Evolutionary conservation across 2,888 invertebrate species (phyloP), one percentile per base, ranked within the genome.

Genomic region (Diarsia mendica): DNA sequence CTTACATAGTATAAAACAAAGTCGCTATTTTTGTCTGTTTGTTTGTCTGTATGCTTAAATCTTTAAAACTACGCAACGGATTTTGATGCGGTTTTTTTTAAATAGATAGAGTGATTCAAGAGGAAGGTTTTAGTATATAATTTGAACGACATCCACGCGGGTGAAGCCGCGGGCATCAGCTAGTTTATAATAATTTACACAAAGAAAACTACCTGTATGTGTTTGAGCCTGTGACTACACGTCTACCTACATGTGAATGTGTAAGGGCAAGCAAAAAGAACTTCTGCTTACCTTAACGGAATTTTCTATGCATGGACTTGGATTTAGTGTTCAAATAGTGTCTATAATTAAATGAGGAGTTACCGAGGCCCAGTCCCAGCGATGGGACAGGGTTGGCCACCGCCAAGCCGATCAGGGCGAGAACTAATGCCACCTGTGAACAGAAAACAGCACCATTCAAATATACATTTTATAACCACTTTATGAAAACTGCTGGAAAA

Each of bases 391-490:
- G 95, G 84, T 91, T 92, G 76, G 94, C 89, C 53, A 90, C 88
- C 81, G 90, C 92, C 87, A 93, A 84, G 88, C 94, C 93, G 86
- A 95, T 88, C 68, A 95, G 85, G 69, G 94, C 95, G 70, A 95
- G 92, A 67, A 95, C 93, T 79, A 95, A 91, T 82, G 95, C 95
- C 84, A 95, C 93, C 95, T 95, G 92, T 0, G 64, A 33, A 60
- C 3, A 65, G n/a, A 75, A 9, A 81, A 67, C 1, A 63, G 5
- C 1, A 53, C 0, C 0, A 6, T 64, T 72, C 20, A 44, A 11
- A 28, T 20, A 18, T 11, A 33, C 3, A 23, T 18, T 15, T 49
- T 6, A 44, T 2, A 20, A 60, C 1, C 4, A 49, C 15, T 39
- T 15, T 51, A 8, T 11, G 0, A 9, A 48, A 48, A 20, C 10